Conservation (phyloP, 30 jellyfish, hydroid and myxozoan genomes). For the Sanderia malayensis region DNA sequence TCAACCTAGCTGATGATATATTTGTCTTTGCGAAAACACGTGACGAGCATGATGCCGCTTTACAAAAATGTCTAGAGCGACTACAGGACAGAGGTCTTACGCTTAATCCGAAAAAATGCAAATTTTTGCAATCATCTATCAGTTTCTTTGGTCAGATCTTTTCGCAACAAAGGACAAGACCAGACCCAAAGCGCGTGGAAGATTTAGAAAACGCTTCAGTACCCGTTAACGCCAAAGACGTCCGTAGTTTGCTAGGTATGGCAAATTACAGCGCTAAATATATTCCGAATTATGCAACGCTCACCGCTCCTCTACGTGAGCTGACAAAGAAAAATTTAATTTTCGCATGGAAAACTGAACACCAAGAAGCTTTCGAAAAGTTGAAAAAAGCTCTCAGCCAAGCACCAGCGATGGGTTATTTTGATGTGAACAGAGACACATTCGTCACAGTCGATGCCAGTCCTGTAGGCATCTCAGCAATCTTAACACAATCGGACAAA, state of each 20-base stretch:
- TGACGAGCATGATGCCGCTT: constrained; percentile 12
- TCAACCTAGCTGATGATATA: constrained; percentile 14
- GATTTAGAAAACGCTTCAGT: constrained; percentile 24
- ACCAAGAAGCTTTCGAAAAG: constrained; percentile 22
- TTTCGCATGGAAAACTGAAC: constrained; percentile 22
- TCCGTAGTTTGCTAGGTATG: constrained; percentile 19
- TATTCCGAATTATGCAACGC: constrained; percentile 35
- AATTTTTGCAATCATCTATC: constrained; percentile 10
- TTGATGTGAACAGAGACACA: constrained; percentile 22
- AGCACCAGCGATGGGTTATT: constrained; percentile 36
- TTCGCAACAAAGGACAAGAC: neutral
- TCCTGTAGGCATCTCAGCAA: constrained; percentile 44
- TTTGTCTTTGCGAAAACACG: constrained; percentile 19
- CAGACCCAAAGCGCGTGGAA: constrained; percentile 4
- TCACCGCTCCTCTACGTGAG: constrained; percentile 33
- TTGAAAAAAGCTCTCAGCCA: constrained; percentile 10
- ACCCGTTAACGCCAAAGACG: constrained; percentile 15
- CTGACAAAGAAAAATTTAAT: constrained; percentile 19
- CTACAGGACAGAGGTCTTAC: constrained; percentile 19
- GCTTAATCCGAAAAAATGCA: constrained; percentile 19
- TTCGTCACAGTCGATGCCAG: constrained; percentile 37
- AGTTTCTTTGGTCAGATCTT: neutral
- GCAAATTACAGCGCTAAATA: constrained; percentile 15
- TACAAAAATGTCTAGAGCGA: constrained; percentile 16
- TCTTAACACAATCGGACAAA: neutral